A percentile compares a stretch with the other conserved stretches of the same genome.
Conservation (phyloP, 2,797 vertebrate genomes). For the Chaetophractus vellerosus region DNA sequence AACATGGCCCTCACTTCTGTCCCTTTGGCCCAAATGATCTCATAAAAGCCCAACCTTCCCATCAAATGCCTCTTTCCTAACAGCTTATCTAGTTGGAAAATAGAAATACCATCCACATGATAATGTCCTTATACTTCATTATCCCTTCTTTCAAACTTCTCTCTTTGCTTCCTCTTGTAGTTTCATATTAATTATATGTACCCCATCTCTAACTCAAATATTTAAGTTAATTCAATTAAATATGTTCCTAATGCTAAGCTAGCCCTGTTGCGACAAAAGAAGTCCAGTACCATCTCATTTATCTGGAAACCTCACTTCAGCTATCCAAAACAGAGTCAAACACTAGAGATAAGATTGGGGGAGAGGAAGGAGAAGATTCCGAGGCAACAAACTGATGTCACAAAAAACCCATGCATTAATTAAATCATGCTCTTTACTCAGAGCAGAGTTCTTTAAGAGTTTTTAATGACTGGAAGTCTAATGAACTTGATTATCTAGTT, state of each 20-base stretch:
- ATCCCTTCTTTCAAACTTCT: background rate
- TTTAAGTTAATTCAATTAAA: conserved; percentile 18
- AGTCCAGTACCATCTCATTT: background rate
- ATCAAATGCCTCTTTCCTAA: background rate
- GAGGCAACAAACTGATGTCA: background rate
- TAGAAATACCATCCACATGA: background rate
- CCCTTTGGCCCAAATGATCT: background rate
- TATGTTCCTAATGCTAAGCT: background rate
- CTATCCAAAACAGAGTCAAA: background rate
- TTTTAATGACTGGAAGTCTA: background rate
- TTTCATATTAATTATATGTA: conserved; percentile 33
- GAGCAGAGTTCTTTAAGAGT: background rate
- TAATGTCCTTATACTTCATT: background rate
- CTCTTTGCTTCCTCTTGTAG: background rate
- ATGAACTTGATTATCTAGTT: background rate
- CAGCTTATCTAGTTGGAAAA: background rate
- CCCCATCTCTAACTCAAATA: background rate
- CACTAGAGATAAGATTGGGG: background rate
- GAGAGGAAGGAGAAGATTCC: background rate
- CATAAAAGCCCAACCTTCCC: background rate
- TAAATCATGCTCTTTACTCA: background rate
- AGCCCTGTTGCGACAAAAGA: background rate
- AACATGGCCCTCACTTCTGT: background rate
- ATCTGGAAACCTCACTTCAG: background rate
- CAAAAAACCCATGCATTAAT: background rate